These are phyloP conservation scores for Cottus gobio DNA, from an alignment of 2,113 vertebrate species.

Conservation along the genomic window DNA sequence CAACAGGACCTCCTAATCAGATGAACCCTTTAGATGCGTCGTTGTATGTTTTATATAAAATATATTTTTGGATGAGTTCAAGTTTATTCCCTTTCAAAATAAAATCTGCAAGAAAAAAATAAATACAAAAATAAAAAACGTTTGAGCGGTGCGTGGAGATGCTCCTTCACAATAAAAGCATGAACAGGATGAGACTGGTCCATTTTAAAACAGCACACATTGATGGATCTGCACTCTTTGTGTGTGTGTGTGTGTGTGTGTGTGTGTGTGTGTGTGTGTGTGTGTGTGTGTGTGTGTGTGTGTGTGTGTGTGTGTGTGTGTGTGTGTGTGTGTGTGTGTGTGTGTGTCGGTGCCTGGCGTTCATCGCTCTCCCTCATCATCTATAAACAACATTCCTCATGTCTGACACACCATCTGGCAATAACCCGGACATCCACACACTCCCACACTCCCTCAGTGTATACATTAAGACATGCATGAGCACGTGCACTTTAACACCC, in stretches of 20 bases:
- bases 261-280: background rate
- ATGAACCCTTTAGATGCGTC: background rate
- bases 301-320: background rate
- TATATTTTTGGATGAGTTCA: background rate
- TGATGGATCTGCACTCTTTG: background rate
- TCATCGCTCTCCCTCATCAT: slow-evolving; percentile 45
- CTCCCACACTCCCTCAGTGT: background rate
- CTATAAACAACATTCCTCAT: slow-evolving; percentile 70
- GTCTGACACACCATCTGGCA: slow-evolving; percentile 42
- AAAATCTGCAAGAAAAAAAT: background rate
- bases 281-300: background rate
- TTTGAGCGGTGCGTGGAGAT: background rate
- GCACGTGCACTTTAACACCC: background rate
- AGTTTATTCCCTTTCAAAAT: background rate
- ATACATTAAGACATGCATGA: background rate
- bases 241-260: background rate
- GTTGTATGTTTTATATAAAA: background rate
- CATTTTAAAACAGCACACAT: slow-evolving; percentile 25
- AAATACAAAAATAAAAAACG: too few relatives aligned
- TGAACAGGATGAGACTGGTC: slow-evolving; percentile 17
- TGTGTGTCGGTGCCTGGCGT: slow-evolving; percentile 38
- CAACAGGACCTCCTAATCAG: background rate
- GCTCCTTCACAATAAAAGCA: slow-evolving; percentile 58
- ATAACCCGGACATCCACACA: slow-evolving; percentile 5
- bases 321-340: background rate